phyloP scores from a whole-genome alignment of 2,888 invertebrate species.

The Homarus gammarus region DNA sequence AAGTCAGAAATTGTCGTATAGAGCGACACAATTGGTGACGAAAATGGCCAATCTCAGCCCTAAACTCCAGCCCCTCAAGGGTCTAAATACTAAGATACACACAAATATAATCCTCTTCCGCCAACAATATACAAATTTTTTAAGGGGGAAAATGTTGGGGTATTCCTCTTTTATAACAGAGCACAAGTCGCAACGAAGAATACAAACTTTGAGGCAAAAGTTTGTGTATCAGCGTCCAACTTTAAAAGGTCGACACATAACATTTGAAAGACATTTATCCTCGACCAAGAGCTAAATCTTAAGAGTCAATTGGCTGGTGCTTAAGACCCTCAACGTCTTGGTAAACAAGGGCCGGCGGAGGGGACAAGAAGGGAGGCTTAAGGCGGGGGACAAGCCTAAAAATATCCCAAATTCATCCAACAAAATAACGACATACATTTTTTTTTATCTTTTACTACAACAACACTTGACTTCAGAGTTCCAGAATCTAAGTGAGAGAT shows the following conservation, averaged over 20 bases:
- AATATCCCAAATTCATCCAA: neutral
- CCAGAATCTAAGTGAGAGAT: neutral
- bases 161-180: neutral
- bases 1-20: slow-evolving; percentile 14
- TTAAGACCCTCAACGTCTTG: neutral
- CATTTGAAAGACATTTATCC: neutral
- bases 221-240: neutral
- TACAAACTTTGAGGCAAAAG: neutral
- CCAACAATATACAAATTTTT: neutral
- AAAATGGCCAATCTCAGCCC: neutral
- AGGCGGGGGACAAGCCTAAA: neutral
- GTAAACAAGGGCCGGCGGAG: neutral
- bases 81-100: neutral
- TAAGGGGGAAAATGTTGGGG: neutral
- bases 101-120: neutral
- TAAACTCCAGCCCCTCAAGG: neutral
- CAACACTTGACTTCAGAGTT: neutral
- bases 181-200: neutral
- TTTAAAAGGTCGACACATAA: slow-evolving; percentile 12
- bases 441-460: too few relatives aligned
- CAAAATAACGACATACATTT: too few relatives aligned
- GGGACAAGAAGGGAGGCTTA: neutral
- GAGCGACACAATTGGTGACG: neutral
- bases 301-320: neutral
- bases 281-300: neutral